These are phyloP conservation scores for Saccostrea glomerata DNA, from an alignment of 1,140 invertebrate genomes.

Conservation along the genomic window DNA sequence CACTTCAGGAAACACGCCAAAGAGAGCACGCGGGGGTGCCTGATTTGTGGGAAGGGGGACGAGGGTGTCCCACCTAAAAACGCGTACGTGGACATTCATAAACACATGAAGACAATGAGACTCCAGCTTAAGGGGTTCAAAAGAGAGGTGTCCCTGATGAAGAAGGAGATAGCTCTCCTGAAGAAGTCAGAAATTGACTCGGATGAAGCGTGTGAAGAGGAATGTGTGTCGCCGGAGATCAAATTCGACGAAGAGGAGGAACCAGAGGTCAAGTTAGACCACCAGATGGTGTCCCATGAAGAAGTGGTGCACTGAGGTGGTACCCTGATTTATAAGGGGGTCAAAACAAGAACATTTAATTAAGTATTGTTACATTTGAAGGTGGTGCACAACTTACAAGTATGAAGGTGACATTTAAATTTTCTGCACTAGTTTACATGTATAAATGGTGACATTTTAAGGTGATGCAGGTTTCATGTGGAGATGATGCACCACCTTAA, in stretches of 20 bases:
- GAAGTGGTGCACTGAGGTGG: not conserved
- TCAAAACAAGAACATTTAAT: too few species aligned
- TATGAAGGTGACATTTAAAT: too few species aligned
- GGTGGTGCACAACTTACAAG: too few species aligned
- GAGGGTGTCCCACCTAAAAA: not conserved
- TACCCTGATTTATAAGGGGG: too few species aligned
- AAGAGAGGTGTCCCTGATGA: not conserved
- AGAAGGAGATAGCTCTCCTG: not conserved
- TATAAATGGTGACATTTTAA: too few species aligned
- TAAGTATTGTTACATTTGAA: too few species aligned
- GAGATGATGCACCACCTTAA: too few species aligned
- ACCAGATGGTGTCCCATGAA: not conserved
- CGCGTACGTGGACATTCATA: slow-evolving; percentile 1
- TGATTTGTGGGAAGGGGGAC: slow-evolving; percentile 31
- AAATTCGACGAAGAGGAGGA: not conserved
- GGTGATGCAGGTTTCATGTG: too few species aligned
- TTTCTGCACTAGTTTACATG: too few species aligned
- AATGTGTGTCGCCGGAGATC: slow-evolving; percentile 1
- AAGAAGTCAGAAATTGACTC: not conserved
- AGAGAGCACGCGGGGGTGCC: slow-evolving; percentile 29
- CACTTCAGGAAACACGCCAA: slow-evolving; percentile 38
- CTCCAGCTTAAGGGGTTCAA: not conserved
- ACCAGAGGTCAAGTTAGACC: not conserved
- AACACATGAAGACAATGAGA: slow-evolving; percentile 22
- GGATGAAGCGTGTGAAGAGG: not conserved